Evolutionary conservation across 1,140 invertebrate genomes (phyloP).

Genomic region (Cyclargus thomasi): DNA sequence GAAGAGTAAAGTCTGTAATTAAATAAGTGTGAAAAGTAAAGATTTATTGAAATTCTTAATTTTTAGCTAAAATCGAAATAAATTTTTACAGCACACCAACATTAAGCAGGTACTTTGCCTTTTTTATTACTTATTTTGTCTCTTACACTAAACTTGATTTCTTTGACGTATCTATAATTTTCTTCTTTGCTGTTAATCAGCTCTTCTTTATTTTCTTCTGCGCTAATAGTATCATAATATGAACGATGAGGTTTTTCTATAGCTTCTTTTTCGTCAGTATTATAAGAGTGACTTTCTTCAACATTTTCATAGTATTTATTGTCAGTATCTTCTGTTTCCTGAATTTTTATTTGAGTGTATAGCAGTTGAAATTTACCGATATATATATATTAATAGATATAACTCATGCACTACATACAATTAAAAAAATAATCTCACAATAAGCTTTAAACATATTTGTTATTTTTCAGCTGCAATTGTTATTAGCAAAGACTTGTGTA

Average conservation of each 20-base stretch:
- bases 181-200: not conserved
- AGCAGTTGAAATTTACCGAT: not conserved
- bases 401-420: not conserved
- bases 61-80: not conserved
- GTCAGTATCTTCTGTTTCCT: not conserved
- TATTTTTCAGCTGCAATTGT: constrained; percentile 2
- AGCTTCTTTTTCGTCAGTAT: not conserved
- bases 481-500: not conserved
- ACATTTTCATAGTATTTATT: not conserved
- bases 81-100: not conserved
- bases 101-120: not conserved
- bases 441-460: not conserved
- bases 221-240: not conserved
- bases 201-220: not conserved
- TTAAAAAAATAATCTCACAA: not conserved
- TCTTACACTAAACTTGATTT: not conserved
- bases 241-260: not conserved
- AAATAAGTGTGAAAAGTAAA: not conserved
- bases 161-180: not conserved
- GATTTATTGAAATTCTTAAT: not conserved
- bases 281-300: not conserved
- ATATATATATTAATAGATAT: not conserved
- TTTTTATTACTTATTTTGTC: not conserved
- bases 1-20: too few relatives aligned
- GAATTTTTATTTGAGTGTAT: not conserved